Percentiles rank a stretch among this genome's conserved stretches.
These are phyloP conservation scores for Hippasteria phrygiana DNA, from an alignment of 53 echinoderm and acorn worm genomes.

Conservation along the genomic window DNA sequence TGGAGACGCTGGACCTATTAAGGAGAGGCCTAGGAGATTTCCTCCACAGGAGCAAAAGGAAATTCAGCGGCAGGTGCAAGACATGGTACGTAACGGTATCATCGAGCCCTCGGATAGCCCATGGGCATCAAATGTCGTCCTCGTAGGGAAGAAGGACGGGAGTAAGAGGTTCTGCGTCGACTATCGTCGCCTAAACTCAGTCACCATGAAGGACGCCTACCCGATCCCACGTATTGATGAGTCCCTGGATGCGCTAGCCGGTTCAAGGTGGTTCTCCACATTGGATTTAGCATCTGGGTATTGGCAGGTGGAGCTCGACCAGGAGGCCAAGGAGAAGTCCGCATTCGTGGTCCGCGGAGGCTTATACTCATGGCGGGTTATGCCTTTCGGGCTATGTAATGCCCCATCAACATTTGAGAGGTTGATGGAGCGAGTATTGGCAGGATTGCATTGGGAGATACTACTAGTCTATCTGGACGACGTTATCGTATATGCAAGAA, in stretches of 20 bases:
- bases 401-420: slow-evolving; percentile 65
- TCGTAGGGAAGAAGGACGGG: slow-evolving; percentile 29
- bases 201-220: slow-evolving; percentile 37
- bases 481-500: slow-evolving; percentile 34
- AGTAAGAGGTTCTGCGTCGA: slow-evolving; percentile 29
- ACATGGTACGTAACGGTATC: background rate
- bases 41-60: slow-evolving; percentile 17
- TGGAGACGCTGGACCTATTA: slow-evolving; percentile 43
- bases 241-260: slow-evolving; percentile 12
- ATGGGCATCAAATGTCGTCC: slow-evolving; percentile 28
- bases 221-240: slow-evolving; percentile 25
- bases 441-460: too few relatives aligned
- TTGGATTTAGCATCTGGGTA: slow-evolving; percentile 59
- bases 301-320: slow-evolving; percentile 49
- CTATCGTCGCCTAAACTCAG: slow-evolving; percentile 28
- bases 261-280: slow-evolving; percentile 51
- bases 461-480: slow-evolving; percentile 56
- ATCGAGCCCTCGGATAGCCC: slow-evolving; percentile 29
- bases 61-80: slow-evolving; percentile 11
- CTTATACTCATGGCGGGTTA: slow-evolving; percentile 41
- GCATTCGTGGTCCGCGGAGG: slow-evolving; percentile 22
- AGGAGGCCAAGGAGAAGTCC: slow-evolving; percentile 33
- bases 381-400: slow-evolving; percentile 55
- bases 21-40: slow-evolving; percentile 49
- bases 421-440: too few relatives aligned